Conservation (phyloP, 2,888 invertebrate species). For the Aporophyla lueneburgensis region DNA sequence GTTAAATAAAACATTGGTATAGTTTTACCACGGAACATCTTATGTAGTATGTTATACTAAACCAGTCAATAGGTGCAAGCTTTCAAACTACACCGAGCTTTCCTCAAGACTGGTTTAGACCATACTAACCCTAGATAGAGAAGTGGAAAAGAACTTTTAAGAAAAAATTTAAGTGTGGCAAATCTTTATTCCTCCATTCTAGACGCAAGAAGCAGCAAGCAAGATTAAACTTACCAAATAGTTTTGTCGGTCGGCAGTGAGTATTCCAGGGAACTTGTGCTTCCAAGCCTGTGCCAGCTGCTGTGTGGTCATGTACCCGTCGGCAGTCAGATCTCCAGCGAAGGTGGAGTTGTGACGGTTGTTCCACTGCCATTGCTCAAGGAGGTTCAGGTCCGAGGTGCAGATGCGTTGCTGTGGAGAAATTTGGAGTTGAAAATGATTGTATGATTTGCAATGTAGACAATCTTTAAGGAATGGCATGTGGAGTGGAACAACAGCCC, state of each 20-base stretch:
- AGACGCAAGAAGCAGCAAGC: background rate
- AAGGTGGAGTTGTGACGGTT: conserved; percentile 90
- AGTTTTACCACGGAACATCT: too few species aligned
- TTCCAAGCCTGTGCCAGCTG: conserved; percentile 93
- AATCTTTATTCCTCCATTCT: background rate
- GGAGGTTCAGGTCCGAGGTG: conserved; percentile 91
- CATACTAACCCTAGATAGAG: background rate
- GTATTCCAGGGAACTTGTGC: conserved; percentile 91
- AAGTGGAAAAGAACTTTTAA: background rate
- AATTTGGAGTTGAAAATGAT: background rate
- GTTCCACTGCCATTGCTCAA: conserved; percentile 93
- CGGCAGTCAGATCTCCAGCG: conserved; percentile 92
- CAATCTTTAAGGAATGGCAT: background rate
- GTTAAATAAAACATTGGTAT: too few species aligned
- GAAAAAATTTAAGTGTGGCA: background rate
- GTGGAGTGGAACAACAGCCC: too few species aligned
- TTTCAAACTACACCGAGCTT: too few species aligned
- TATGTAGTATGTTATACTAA: too few species aligned
- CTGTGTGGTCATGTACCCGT: conserved; percentile 92
- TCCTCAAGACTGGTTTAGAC: background rate
- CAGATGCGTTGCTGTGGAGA: conserved; percentile 91
- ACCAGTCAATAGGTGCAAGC: background rate
- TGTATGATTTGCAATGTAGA: background rate
- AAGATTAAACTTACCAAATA: conserved; percentile 87
- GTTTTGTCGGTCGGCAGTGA: conserved; percentile 89